These are phyloP conservation scores for Haliclona indistincta DNA, from an alignment of 37 sponge, comb jelly and placozoan species.

Conservation along the genomic window DNA sequence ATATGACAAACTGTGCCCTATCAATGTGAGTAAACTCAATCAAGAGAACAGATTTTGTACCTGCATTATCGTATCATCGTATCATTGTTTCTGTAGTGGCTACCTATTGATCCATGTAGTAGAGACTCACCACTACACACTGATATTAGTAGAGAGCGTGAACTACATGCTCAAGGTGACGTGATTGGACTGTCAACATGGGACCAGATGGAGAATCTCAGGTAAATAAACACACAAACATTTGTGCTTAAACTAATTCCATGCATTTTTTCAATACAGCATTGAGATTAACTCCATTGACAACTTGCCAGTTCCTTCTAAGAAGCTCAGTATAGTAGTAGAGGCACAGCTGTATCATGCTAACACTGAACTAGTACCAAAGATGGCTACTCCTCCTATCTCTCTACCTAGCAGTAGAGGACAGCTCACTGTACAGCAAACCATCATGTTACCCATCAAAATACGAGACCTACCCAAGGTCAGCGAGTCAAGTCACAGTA, in stretches of 20 bases:
- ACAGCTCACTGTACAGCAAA: background rate
- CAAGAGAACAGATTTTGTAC: background rate
- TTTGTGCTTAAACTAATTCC: too few species aligned
- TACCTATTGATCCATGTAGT: conserved; percentile 52
- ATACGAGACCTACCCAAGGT: conserved; percentile 66
- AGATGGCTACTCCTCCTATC: conserved; percentile 15
- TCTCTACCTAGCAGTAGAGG: background rate
- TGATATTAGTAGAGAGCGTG: conserved; percentile 7
- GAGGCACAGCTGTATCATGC: conserved; percentile 73
- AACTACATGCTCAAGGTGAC: conserved; percentile 1
- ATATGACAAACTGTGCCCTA: conserved; percentile 14
- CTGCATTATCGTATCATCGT: too few species aligned
- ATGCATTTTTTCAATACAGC: background rate
- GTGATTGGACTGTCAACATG: conserved; percentile 47
- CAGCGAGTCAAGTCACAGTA: too few species aligned
- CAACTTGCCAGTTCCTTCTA: conserved; percentile 24
- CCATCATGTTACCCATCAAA: conserved; percentile 47
- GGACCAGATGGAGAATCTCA: conserved; percentile 52
- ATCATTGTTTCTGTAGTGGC: too few species aligned
- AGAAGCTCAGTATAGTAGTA: conserved; percentile 12
- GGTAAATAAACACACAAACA: too few species aligned
- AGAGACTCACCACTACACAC: conserved; percentile 45
- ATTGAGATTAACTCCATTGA: conserved; percentile 5
- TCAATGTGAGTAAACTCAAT: conserved; percentile 24
- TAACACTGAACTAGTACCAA: conserved; percentile 45